Evolutionary conservation across 2,888 invertebrate species (phyloP), one percentile per base, ranked within the genome.

Genomic region (Polietes domitor): DNA sequence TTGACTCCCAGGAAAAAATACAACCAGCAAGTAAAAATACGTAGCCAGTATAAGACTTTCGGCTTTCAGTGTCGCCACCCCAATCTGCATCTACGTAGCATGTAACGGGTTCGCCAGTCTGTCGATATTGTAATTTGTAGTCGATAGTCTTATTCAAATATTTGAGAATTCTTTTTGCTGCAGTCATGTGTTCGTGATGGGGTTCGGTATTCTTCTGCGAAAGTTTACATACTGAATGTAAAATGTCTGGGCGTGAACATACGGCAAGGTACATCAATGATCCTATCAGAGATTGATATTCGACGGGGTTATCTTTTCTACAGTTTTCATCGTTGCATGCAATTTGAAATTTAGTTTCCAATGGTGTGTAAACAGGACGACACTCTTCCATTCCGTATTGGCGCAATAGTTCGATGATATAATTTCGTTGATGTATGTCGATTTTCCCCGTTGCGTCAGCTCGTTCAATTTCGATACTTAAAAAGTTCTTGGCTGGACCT

Each of bases 31-130:
- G 26, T 12, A 85, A 19, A 53, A 86, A 84, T 21, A 65, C 74
- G 65, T 80, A 82, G 9, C 83, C 80, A 1, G 84, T 80, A 63
- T 84, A 86, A 6, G 87, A 86, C 21, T 85, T 87, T 26, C 85
- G 47, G 32, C 86, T 82, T 2, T 21, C 72, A 0, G 75, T 17
- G 47, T 85, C 80, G 7, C 85, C 84, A 17, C 83, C 86, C 83
- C 86, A 87, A 76, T 87, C 85, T 7, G 86, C 87, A 75, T 87
- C 85, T 4, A 82, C 82, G 41, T 78, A 87, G n/a, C 86, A 70
- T 10, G 28, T 32, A 24, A 87, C 43, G 12, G 55, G 77, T 26
- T 83, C 37, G 7, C 80, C 82, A 6, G 82, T 83, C 63, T 78
- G 84, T 2, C 15, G 55, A 77, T 80, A 88, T 43, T 77, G 80